These are phyloP conservation scores for Scolanthus callimorphus DNA, from an alignment of 92 coral and sea anemone genomes.

Conservation along the genomic window DNA sequence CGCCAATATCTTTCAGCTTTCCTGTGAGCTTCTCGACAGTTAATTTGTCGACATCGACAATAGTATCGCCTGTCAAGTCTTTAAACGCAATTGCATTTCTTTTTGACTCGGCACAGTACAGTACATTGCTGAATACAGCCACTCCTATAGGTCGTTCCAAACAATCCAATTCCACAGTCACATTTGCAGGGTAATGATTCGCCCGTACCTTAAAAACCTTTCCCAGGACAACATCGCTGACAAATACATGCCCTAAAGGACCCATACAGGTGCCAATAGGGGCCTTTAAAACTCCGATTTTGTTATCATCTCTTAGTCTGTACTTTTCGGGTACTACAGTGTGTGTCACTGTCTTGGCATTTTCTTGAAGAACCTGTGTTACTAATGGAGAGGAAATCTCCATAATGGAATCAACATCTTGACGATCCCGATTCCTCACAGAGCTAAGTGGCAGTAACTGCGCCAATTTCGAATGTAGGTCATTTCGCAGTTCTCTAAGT, in stretches of 20 bases:
- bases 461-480: conserved; percentile 18
- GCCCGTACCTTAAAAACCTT: no score
- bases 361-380: no score
- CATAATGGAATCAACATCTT: conserved; percentile 68
- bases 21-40: conserved; percentile 32
- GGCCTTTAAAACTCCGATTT: no score
- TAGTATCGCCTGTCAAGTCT: conserved; percentile 49
- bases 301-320: no score
- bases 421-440: conserved; percentile 61
- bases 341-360: no score
- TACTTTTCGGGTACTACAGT: no score
- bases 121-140: conserved; percentile 29
- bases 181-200: conserved; percentile 63
- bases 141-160: conserved; percentile 48
- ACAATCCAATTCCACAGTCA: conserved; percentile 43
- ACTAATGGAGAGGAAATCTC: no score
- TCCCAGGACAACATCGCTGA: no score
- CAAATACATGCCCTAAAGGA: no score
- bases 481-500: neutral
- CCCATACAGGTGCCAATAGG: no score
- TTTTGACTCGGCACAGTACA: conserved; percentile 49
- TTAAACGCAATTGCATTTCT: conserved; percentile 50
- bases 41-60: conserved; percentile 44
- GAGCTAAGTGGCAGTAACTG: conserved; percentile 45
- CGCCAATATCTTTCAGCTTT: conserved; percentile 31